Conservation (phyloP, 2,888 invertebrate genomes). For the Orchesellides sinensis region DNA sequence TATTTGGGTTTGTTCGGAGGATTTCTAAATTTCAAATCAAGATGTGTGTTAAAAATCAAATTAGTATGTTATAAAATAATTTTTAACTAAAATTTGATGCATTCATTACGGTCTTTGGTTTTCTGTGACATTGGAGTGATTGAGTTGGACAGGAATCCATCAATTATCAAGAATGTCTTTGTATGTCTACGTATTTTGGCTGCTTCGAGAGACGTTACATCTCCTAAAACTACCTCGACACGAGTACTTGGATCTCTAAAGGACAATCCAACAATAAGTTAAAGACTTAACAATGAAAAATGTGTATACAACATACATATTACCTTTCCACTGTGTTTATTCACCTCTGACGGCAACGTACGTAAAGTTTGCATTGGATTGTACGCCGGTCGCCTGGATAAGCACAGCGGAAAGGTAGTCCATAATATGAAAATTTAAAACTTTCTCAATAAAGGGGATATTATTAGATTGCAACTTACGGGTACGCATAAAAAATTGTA, state of each 20-base stretch:
- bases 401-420: too few relatives aligned
- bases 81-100: neutral
- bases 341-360: too few relatives aligned
- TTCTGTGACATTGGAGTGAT: constrained; percentile 41
- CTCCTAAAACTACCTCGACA: constrained; percentile 28
- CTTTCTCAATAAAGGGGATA: too few relatives aligned
- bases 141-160: constrained; percentile 51
- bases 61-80: neutral
- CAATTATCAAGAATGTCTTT: constrained; percentile 39
- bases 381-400: too few relatives aligned
- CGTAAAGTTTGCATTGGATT: too few relatives aligned
- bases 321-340: neutral
- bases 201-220: constrained; percentile 9
- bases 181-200: neutral
- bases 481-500: constrained; percentile 30
- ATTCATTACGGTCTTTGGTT: constrained; percentile 43
- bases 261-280: too few relatives aligned
- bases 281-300: neutral
- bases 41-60: neutral
- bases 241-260: constrained; percentile 20
- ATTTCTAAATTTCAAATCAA: constrained; percentile 8
- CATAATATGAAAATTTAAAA: neutral
- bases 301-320: neutral
- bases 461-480: constrained; percentile 37
- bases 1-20: constrained; percentile 19